Conservation (phyloP, 2,113 vertebrate species). For the Paradoxurus hermaphroditus region DNA sequence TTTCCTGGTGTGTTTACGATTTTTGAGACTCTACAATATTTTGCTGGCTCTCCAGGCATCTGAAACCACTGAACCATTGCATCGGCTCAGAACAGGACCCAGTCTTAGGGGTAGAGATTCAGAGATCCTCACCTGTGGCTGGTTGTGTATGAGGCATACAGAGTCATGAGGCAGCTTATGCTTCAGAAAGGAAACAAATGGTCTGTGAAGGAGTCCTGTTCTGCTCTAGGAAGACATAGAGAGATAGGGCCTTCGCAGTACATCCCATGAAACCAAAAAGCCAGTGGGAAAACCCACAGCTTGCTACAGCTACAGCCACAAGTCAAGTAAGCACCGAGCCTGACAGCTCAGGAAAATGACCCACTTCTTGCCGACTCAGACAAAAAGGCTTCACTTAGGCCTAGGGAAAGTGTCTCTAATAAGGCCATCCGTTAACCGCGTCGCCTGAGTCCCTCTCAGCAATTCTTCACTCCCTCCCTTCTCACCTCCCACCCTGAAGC, state of each 20-base stretch:
- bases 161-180: not conserved
- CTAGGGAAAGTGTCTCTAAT: conserved; percentile 86
- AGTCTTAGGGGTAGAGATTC: not conserved
- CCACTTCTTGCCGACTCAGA: conserved; percentile 87
- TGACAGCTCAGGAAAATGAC: conserved; percentile 86
- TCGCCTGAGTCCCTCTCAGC: conserved; percentile 77
- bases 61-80: not conserved
- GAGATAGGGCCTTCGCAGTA: not conserved
- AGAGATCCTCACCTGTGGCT: not conserved
- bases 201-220: not conserved
- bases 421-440: conserved; percentile 85
- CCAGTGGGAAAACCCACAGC: conserved; percentile 56
- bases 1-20: not conserved
- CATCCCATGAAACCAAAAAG: conserved; percentile 26
- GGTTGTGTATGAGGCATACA: not conserved
- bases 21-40: not conserved
- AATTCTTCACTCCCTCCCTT: conserved; percentile 84
- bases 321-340: conserved; percentile 68
- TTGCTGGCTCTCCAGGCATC: not conserved
- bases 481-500: conserved; percentile 74
- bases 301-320: conserved; percentile 65
- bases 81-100: not conserved
- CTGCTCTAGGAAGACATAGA: not conserved
- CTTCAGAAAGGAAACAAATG: conserved; percentile 17
- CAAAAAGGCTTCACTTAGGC: conserved; percentile 84